phyloP scores from a whole-genome alignment of 2,797 vertebrate species.

The Danio tinwini region DNA sequence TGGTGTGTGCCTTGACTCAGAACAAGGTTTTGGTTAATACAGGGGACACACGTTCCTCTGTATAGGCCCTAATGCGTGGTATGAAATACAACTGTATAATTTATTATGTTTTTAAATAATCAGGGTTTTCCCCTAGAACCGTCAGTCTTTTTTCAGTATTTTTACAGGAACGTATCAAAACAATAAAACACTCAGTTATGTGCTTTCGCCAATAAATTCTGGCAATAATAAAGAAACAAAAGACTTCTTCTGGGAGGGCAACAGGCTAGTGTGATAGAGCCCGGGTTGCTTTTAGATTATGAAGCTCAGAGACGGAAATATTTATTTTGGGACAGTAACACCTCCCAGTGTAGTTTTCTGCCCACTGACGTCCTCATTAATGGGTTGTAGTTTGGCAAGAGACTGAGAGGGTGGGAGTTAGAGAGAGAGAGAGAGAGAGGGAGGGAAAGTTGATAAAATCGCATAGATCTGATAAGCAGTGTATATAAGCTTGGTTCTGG shows the following conservation, averaged over 20 bases:
- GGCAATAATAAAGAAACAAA: slow-evolving; percentile 46
- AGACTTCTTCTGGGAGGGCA: slow-evolving; percentile 29
- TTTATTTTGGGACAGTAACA: slow-evolving; percentile 30
- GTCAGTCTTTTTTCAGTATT: slow-evolving; percentile 19
- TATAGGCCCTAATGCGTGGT: slow-evolving; percentile 18
- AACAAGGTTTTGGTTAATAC: slow-evolving; percentile 35
- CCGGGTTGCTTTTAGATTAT: slow-evolving; percentile 10
- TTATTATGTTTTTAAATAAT: slow-evolving; percentile 26
- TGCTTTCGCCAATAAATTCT: slow-evolving; percentile 48
- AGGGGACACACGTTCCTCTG: slow-evolving; percentile 18
- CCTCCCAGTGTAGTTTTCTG: slow-evolving; percentile 39
- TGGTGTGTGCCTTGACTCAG: slow-evolving; percentile 48
- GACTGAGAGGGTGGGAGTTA: slow-evolving; percentile 26
- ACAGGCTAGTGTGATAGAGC: slow-evolving; percentile 2
- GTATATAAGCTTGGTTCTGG: slow-evolving; percentile 68
- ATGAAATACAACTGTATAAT: slow-evolving; percentile 6
- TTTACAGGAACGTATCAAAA: slow-evolving; percentile 43
- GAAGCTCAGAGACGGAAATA: slow-evolving; percentile 13
- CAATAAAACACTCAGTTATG: slow-evolving; percentile 22
- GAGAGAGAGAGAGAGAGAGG: slow-evolving; percentile 22
- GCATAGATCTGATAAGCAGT: slow-evolving; percentile 69
- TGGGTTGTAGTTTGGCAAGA: slow-evolving; percentile 39
- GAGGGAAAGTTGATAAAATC: slow-evolving; percentile 32
- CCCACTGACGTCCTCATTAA: slow-evolving; percentile 44
- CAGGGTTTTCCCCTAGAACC: slow-evolving; percentile 21